phyloP scores from a whole-genome alignment of 2,888 invertebrate genomes.

The Ctena decussata region DNA sequence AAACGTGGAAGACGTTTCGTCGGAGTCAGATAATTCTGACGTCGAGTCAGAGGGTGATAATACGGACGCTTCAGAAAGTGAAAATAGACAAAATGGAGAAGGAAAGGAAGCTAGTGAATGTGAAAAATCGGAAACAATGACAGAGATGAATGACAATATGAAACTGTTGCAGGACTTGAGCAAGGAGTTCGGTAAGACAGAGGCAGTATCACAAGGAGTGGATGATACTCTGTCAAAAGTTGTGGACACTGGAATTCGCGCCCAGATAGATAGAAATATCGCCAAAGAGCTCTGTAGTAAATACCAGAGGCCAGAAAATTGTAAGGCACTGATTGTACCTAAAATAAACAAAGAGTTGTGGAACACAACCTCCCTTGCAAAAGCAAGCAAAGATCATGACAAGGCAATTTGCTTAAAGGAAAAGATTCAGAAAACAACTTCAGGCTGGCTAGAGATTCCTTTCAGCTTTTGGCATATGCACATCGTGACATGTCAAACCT shows the following conservation, averaged over 20 bases:
- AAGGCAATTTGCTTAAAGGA: too few relatives aligned
- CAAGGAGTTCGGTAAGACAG: neutral
- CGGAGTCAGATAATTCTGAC: neutral
- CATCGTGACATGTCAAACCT: neutral
- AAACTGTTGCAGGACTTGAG: neutral
- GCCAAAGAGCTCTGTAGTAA: neutral
- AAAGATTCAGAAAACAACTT: too few relatives aligned
- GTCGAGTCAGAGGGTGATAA: neutral
- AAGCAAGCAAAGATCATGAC: neutral
- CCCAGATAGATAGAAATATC: neutral
- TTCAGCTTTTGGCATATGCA: too few relatives aligned
- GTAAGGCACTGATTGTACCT: neutral
- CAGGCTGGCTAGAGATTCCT: too few relatives aligned
- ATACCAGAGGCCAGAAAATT: conserved; percentile 6
- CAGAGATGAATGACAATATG: neutral
- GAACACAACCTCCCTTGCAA: neutral
- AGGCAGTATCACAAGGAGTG: neutral
- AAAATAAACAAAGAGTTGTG: conserved; percentile 8
- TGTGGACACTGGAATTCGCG: neutral
- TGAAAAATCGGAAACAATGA: neutral
- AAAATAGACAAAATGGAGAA: neutral
- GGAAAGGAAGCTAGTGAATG: neutral
- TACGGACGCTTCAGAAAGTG: neutral
- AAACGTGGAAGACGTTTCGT: neutral
- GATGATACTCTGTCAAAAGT: neutral